Base-by-base conservation (phyloP, 2,888 invertebrate genomes). In the Thecophora atra region DNA sequence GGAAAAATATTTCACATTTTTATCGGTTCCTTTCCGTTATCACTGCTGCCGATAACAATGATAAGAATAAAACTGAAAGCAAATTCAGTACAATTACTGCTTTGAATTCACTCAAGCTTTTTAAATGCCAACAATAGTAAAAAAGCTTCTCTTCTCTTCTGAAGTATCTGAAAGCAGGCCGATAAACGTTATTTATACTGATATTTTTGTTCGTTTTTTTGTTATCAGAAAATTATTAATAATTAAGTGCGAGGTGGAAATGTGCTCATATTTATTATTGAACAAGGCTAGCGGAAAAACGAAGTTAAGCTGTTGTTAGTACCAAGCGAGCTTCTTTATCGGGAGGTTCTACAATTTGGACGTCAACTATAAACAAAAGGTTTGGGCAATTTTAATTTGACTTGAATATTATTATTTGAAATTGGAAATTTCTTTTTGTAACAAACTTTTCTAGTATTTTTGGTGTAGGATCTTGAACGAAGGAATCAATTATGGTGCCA, bases 401-500 rank as follows among this genome's bases (percentile, higher is more conserved):
- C 30, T 30, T 30, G 8, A 6, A 30, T 30, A 30, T 4, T 30
- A 30, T 30, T 6, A 30, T 4, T 8, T 30, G 5, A 30, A 30
- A 6, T 30, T 30, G 30, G 30, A 8, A 30, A 30, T 30, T 6
- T 30, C 30, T 30, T 8, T 30, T 30, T 30, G 4, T 30, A 30
- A 8, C 6, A 24, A 47, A 19, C 24, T 44, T 44, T 64, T 64
- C 0, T 19, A 44, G 15, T 15, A 47, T 21, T 44, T 64, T n/a
- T 21, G 24, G 24, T 21, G 19, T 64, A 5, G 24, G 15, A 62
- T 13, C n/a, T 3, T 26, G 28, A 30, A 44, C 17, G 21, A 42
- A 24, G 28, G 3, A 3, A 13, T 8, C 5, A 13, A 67, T 52
- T 26, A 79, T 79, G 79, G 76, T 75, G 56, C 73, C 75, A 52